phyloP scores from a whole-genome alignment of 1,140 invertebrate species.

The Drosophila littoralis region DNA sequence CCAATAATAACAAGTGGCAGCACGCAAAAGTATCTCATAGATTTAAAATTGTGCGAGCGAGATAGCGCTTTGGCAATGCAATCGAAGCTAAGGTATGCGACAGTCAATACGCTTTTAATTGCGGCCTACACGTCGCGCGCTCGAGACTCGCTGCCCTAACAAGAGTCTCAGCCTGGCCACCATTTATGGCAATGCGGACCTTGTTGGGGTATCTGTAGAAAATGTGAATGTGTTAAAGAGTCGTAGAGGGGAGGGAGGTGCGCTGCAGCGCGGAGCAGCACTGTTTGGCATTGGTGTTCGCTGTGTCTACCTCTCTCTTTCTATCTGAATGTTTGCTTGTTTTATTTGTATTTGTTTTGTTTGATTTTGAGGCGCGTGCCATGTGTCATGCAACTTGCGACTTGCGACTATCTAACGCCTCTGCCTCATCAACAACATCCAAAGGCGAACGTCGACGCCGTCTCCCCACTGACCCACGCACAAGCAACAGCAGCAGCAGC shows the following conservation, averaged over 20 bases:
- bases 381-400: constrained; percentile 77
- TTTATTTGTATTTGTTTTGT: constrained; percentile 45
- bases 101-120: constrained; percentile 82
- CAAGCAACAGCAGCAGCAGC: constrained; percentile 18
- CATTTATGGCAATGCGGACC: constrained; percentile 76
- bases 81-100: constrained; percentile 17
- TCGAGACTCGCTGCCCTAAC: constrained; percentile 64
- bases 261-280: background rate
- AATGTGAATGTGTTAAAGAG: constrained; percentile 17
- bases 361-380: constrained; percentile 71
- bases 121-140: constrained; percentile 56
- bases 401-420: constrained; percentile 81
- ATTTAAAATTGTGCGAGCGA: constrained; percentile 56
- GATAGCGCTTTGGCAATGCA: constrained; percentile 59
- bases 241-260: constrained; percentile 2
- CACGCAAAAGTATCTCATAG: constrained; percentile 24
- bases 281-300: constrained; percentile 62
- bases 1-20: constrained; percentile 73
- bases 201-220: constrained; percentile 46
- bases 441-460: constrained; percentile 38
- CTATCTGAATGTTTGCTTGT: constrained; percentile 46
- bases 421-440: constrained; percentile 74
- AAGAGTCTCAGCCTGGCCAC: constrained; percentile 61
- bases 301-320: background rate
- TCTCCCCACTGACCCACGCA: constrained; percentile 75